A percentile compares a stretch with the other conserved stretches of the same genome.
Conservation (phyloP, 2,888 invertebrate genomes). For the Anthophora plumipes region DNA sequence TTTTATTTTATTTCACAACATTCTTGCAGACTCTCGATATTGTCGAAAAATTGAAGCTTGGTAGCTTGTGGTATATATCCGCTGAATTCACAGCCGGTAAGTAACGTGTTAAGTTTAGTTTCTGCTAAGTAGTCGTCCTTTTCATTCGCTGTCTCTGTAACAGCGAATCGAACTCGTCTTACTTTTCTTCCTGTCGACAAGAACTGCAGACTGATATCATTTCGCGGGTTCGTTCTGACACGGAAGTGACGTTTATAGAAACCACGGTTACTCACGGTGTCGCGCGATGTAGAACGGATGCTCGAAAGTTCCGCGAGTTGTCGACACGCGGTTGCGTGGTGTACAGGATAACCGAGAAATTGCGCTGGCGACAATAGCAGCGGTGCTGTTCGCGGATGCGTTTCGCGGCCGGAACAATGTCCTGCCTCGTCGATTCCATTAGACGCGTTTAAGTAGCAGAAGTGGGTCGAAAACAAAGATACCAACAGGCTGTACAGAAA, state of each 20-base stretch:
- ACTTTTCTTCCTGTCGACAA: neutral
- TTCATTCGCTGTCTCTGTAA: too few relatives aligned
- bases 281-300: constrained; percentile 28
- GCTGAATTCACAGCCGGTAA: too few relatives aligned
- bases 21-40: too few relatives aligned
- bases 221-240: neutral
- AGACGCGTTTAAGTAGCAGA: constrained; percentile 58
- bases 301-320: constrained; percentile 27
- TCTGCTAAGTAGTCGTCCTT: too few relatives aligned
- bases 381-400: neutral
- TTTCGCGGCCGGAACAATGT: constrained; percentile 44
- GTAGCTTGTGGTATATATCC: too few relatives aligned
- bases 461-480: constrained; percentile 74
- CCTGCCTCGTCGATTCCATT: constrained; percentile 62
- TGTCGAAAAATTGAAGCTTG: too few relatives aligned
- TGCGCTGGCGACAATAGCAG: constrained; percentile 33
- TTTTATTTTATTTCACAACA: too few relatives aligned
- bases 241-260: constrained; percentile 15
- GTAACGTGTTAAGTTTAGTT: too few relatives aligned
- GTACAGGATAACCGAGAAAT: constrained; percentile 19
- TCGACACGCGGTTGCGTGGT: constrained; percentile 32
- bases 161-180: neutral
- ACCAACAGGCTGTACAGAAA: neutral
- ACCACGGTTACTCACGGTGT: constrained; percentile 1
- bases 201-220: neutral